Percentiles rank a stretch among this genome's conserved stretches.
phyloP scores from a whole-genome alignment of 2,888 invertebrate genomes.

The Agrilus mali region DNA sequence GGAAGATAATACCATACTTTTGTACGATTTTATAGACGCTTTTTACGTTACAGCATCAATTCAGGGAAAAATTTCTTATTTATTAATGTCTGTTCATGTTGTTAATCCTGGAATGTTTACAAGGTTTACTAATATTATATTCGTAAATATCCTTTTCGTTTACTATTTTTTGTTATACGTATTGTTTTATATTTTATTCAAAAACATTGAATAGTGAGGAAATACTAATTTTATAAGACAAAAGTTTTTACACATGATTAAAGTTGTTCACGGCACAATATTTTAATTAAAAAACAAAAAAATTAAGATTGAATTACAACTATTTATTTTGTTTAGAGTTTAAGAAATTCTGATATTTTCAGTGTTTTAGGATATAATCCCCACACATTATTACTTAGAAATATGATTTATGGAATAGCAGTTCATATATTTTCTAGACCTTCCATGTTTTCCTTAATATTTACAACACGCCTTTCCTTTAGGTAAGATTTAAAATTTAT shows the following conservation, averaged over 20 bases:
- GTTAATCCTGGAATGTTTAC: conserved; percentile 22
- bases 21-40: conserved; percentile 12
- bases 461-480: conserved; percentile 14
- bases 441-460: conserved; percentile 14
- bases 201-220: background rate
- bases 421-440: conserved; percentile 17
- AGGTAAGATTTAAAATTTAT: conserved; percentile 8
- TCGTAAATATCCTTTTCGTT: conserved; percentile 1
- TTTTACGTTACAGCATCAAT: conserved; percentile 20
- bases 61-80: conserved; percentile 28
- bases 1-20: no score
- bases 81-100: conserved; percentile 29
- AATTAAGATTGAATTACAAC: no score
- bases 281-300: no score
- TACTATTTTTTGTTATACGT: no score
- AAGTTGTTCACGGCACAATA: no score
- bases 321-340: no score
- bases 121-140: conserved; percentile 14
- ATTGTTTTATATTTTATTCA: background rate
- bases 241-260: no score
- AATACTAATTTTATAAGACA: no score
- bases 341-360: background rate
- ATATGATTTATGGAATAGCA: conserved; percentile 20
- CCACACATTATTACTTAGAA: conserved; percentile 14
- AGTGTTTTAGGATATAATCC: conserved; percentile 11